phyloP scores from a whole-genome alignment of 1,140 invertebrate genomes.

The Linepithema humile region DNA sequence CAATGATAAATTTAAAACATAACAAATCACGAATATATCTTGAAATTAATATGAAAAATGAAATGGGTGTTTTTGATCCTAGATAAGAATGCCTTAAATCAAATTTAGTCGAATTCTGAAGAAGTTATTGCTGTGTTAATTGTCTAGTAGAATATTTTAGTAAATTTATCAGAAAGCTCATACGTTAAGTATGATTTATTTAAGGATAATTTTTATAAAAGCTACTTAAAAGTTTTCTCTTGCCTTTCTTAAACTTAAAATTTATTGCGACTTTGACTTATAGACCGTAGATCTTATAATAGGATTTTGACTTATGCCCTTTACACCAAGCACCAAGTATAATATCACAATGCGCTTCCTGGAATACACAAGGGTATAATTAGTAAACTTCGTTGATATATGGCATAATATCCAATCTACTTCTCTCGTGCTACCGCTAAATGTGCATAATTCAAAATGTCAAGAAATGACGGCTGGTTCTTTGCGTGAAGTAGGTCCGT shows the following conservation, averaged over 20 bases:
- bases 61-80: background rate
- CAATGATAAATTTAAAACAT: background rate
- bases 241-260: background rate
- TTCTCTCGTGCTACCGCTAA: slow-evolving; percentile 42
- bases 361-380: slow-evolving; percentile 42
- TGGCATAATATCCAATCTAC: slow-evolving; percentile 41
- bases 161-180: background rate
- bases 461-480: slow-evolving; percentile 14
- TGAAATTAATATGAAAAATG: background rate
- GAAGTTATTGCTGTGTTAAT: background rate
- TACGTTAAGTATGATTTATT: background rate
- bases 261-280: background rate
- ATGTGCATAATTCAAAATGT: slow-evolving; percentile 35
- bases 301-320: slow-evolving; percentile 36
- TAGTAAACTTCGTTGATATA: slow-evolving; percentile 51
- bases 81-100: background rate
- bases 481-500: background rate
- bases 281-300: background rate
- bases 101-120: background rate
- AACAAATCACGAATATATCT: no score
- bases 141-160: background rate
- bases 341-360: slow-evolving; percentile 44
- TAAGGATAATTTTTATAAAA: background rate
- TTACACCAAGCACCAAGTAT: slow-evolving; percentile 6
- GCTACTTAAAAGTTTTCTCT: no score